Evolutionary conservation across 2,888 invertebrate genomes (phyloP).

Genomic region (Cinara cedri): DNA sequence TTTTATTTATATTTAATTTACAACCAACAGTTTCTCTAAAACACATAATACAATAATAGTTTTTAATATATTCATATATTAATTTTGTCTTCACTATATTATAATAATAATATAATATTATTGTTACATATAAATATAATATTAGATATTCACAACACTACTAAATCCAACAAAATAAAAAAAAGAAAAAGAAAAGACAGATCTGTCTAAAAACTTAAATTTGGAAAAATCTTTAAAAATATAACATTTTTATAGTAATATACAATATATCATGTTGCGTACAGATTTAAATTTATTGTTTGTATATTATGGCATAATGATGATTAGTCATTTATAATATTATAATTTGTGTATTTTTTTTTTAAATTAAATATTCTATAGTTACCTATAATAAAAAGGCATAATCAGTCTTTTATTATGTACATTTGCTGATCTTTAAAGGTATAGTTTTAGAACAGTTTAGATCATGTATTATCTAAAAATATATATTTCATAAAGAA

Average conservation of each 20-base stretch:
- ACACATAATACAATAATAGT: conserved; percentile 11
- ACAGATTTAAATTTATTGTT: conserved; percentile 10
- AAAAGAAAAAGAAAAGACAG: conserved; percentile 18
- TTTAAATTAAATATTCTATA: not conserved
- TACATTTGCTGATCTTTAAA: conserved; percentile 45
- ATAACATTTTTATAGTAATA: conserved; percentile 30
- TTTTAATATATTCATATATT: conserved; percentile 5
- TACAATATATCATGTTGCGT: conserved; percentile 1
- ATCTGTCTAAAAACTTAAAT: conserved; percentile 18
- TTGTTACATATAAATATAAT: too few species aligned
- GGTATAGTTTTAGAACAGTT: conserved; percentile 29
- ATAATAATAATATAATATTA: not conserved
- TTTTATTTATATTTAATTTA: conserved; percentile 28
- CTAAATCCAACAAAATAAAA: not conserved
- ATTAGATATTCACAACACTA: conserved; percentile 35
- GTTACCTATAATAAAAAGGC: conserved; percentile 36
- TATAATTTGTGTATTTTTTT: conserved; percentile 11
- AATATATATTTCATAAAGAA: conserved; percentile 49
- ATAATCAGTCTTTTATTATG: conserved; percentile 51
- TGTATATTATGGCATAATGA: conserved; percentile 8
- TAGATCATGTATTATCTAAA: conserved; percentile 22
- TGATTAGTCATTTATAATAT: not conserved
- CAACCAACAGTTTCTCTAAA: conserved; percentile 51
- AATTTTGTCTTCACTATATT: conserved; percentile 1
- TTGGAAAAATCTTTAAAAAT: conserved; percentile 18